Evolutionary conservation across 1,140 invertebrate species (phyloP).

Genomic region (Drosophila miranda): DNA sequence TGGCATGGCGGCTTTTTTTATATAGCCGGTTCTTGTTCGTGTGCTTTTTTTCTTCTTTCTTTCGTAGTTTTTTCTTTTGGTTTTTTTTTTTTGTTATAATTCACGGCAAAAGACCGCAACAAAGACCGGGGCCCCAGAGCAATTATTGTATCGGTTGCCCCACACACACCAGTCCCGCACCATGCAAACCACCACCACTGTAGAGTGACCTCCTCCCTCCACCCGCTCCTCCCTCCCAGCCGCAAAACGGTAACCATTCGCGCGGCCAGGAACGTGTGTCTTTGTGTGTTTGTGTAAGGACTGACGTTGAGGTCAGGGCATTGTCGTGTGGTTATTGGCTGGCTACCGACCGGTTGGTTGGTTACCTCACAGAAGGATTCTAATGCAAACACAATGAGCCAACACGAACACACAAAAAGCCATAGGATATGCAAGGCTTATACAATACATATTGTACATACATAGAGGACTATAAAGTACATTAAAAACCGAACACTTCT

Average conservation of each 20-base stretch:
- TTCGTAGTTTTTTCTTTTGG: not conserved
- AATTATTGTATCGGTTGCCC: conserved; percentile 80
- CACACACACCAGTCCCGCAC: conserved; percentile 14
- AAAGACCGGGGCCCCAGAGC: conserved; percentile 68
- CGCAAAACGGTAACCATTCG: conserved; percentile 36
- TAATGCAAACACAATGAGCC: not conserved
- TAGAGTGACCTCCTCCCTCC: not conserved
- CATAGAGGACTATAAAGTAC: too few relatives aligned
- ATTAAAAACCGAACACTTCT: too few relatives aligned
- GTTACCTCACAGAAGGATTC: conserved; percentile 21
- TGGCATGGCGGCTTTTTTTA: conserved; percentile 68
- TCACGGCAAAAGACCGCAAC: conserved; percentile 65
- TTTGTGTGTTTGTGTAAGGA: conserved; percentile 16
- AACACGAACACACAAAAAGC: conserved; percentile 13
- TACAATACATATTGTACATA: not conserved
- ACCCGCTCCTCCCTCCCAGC: not conserved
- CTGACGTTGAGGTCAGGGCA: conserved; percentile 37
- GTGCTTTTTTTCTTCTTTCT: conserved; percentile 30
- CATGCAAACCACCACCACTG: conserved; percentile 8
- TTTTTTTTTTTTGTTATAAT: conserved; percentile 55
- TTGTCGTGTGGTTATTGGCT: conserved; percentile 47
- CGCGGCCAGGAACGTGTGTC: too few relatives aligned
- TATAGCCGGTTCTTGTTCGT: conserved; percentile 53
- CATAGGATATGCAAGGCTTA: conserved; percentile 15
- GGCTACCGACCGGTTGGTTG: conserved; percentile 21